Conservation (phyloP, 2,113 vertebrate species). For the Neodon shergylaensis region DNA sequence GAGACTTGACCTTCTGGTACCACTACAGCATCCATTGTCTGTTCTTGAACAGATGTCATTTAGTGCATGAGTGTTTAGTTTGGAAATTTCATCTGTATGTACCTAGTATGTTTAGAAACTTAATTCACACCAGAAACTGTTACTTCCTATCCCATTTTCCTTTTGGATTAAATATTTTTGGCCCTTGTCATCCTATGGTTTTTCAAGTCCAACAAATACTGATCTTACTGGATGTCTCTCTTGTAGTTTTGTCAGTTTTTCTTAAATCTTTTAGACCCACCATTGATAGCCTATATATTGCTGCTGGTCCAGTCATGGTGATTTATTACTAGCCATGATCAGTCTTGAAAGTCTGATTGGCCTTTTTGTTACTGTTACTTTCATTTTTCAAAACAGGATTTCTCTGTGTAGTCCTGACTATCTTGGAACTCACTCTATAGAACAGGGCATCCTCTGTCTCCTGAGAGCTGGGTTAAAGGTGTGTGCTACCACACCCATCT, state of each 20-base stretch:
- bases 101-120: slow-evolving; percentile 5
- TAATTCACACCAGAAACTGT: neutral
- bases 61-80: neutral
- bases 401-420: neutral
- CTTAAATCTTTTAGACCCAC: neutral
- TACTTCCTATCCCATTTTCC: neutral
- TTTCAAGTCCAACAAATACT: neutral
- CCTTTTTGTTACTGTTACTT: neutral
- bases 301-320: neutral
- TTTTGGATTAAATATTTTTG: neutral
- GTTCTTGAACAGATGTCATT: neutral
- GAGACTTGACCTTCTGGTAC: neutral
- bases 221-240: neutral
- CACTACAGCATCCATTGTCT: neutral
- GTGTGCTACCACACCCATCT: neutral
- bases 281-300: neutral
- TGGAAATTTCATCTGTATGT: neutral
- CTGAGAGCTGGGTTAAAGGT: neutral
- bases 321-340: neutral
- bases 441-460: neutral
- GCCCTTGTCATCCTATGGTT: neutral
- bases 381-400: neutral
- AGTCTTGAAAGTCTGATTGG: neutral
- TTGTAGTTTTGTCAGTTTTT: neutral
- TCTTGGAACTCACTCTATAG: neutral